These are phyloP conservation scores for Ptychochromis oligacanthus DNA, from an alignment of 2,113 vertebrate species.

Conservation along the genomic window DNA sequence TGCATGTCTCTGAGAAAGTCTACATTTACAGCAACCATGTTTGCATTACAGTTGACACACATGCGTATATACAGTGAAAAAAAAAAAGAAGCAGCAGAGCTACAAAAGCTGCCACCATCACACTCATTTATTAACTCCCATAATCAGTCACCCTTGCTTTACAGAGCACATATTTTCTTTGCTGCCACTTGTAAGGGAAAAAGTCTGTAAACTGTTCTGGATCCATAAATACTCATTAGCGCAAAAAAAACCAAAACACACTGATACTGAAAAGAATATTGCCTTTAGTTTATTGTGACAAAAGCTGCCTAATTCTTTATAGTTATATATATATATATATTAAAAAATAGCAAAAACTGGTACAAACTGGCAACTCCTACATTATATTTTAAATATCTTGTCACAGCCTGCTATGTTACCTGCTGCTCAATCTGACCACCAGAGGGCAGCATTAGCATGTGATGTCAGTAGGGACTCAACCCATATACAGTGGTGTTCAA, in stretches of 20 bases:
- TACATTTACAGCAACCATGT: not conserved
- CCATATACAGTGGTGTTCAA: not conserved
- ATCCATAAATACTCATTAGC: not conserved
- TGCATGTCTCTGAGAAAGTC: not conserved
- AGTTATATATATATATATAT: not conserved
- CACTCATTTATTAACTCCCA: not conserved
- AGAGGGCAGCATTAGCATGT: constrained; percentile 80
- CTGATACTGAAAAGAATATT: not conserved
- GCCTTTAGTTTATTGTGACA: not conserved
- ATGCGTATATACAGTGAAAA: not conserved
- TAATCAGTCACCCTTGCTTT: not conserved
- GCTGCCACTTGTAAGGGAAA: not conserved
- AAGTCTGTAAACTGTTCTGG: not conserved
- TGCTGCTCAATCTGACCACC: constrained; percentile 45
- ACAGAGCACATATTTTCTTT: not conserved
- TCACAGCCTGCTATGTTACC: not conserved
- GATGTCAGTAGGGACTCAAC: constrained; percentile 41
- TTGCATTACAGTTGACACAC: not conserved
- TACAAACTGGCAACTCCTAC: not conserved
- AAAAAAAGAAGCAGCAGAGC: not conserved
- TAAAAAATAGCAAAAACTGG: not conserved
- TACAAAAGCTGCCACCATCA: not conserved
- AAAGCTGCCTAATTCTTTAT: not conserved
- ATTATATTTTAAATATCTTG: not conserved
- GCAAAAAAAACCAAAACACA: not conserved